A percentile compares a stretch with the other conserved stretches of the same genome.
phyloP scores from a whole-genome alignment of 2,113 vertebrate genomes.

The Cranoglanis bouderius region DNA sequence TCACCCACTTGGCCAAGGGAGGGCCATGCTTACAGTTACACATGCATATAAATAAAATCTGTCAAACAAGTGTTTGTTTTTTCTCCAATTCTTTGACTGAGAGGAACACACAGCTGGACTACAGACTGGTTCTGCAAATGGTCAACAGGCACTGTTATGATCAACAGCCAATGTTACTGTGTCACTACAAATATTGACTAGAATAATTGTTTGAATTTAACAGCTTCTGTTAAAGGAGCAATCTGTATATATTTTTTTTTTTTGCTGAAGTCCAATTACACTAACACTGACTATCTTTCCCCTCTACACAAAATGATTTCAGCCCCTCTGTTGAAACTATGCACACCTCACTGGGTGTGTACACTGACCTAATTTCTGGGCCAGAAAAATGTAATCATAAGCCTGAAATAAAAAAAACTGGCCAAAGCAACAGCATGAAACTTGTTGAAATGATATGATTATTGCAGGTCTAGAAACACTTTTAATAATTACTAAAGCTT shows the following conservation, averaged over 20 bases:
- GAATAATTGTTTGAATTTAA: not conserved
- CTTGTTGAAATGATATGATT: not conserved
- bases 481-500: not conserved
- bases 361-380: not conserved
- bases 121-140: not conserved
- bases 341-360: not conserved
- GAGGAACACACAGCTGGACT: not conserved
- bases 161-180: not conserved
- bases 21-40: constrained; percentile 62
- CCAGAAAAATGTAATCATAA: not conserved
- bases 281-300: not conserved
- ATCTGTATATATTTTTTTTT: not conserved
- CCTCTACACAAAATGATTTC: not conserved
- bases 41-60: constrained; percentile 51
- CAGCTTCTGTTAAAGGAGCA: not conserved
- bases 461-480: not conserved
- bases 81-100: constrained; percentile 10
- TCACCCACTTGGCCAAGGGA: constrained; percentile 52
- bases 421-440: not conserved
- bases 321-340: not conserved
- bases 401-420: not conserved
- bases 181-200: not conserved
- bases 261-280: not conserved
- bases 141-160: not conserved
- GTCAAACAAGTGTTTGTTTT: not conserved